Conservation (phyloP, 2,113 vertebrate genomes). For the Bubalus kerabau region DNA sequence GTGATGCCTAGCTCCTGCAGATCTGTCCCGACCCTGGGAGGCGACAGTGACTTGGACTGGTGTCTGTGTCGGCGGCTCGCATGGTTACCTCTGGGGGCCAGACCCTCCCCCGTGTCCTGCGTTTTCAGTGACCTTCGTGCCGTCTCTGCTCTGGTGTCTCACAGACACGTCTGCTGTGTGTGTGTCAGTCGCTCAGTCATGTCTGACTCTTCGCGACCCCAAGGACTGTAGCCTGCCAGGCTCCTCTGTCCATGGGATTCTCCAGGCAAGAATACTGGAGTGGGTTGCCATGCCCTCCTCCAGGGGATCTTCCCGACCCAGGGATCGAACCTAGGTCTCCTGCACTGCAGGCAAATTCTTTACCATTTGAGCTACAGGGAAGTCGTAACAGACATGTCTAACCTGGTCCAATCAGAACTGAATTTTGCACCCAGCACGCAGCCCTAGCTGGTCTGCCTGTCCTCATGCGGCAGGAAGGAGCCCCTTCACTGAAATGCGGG, state of each 20-base stretch:
- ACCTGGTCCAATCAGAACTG: neutral
- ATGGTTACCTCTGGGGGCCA: too few relatives aligned
- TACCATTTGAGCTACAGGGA: neutral
- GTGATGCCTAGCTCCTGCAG: neutral
- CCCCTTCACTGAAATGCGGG: neutral
- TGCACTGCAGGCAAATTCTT: neutral
- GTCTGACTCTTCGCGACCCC: fast-evolving
- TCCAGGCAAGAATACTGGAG: neutral
- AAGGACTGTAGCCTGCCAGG: fast-evolving
- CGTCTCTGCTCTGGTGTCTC: neutral
- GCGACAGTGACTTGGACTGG: neutral
- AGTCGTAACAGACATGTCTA: neutral
- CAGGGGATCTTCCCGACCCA: neutral
- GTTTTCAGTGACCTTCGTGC: neutral
- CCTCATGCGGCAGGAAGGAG: neutral
- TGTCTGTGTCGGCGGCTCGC: neutral
- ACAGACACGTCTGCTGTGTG: neutral
- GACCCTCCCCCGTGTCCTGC: fast-evolving
- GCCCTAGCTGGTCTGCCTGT: fast-evolving
- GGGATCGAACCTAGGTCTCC: neutral
- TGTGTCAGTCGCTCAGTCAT: neutral
- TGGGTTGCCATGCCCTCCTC: neutral
- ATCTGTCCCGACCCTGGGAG: neutral
- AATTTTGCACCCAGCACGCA: neutral
- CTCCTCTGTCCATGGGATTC: neutral